Percentiles rank a stretch among this genome's conserved stretches.
These are phyloP conservation scores for Datnioides undecimradiatus DNA, from an alignment of 2,113 vertebrate genomes.

Conservation along the genomic window DNA sequence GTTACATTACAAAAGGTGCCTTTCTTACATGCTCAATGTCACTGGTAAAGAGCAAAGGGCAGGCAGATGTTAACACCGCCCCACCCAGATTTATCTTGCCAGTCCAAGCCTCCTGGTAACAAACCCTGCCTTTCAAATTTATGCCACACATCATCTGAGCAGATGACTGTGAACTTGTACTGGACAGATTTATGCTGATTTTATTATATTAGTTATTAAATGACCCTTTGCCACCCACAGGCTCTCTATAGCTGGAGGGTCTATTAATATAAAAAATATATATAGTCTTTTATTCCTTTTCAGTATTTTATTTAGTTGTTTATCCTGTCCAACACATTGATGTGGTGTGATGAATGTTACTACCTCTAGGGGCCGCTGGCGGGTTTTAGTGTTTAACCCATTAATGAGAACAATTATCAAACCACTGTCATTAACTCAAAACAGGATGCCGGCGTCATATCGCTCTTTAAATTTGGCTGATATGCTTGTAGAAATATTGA, in stretches of 20 bases:
- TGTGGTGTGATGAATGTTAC: not conserved
- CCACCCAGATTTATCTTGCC: not conserved
- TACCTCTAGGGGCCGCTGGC: conserved; percentile 24
- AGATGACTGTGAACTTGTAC: not conserved
- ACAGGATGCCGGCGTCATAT: not conserved
- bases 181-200: not conserved
- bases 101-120: not conserved
- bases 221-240: not conserved
- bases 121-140: not conserved
- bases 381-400: conserved; percentile 13
- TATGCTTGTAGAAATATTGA: not conserved
- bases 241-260: not conserved
- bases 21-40: not conserved
- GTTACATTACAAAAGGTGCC: too few relatives aligned
- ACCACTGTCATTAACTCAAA: not conserved
- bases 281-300: too few relatives aligned
- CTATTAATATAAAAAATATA: not conserved
- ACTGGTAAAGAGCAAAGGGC: not conserved
- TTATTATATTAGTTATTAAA: not conserved
- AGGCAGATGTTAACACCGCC: not conserved
- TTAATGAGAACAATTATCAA: conserved; percentile 27
- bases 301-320: not conserved
- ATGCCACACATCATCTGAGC: not conserved
- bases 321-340: not conserved
- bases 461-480: not conserved